phyloP scores from a whole-genome alignment of 2,797 vertebrate species.

The Sparidentex hasta region DNA sequence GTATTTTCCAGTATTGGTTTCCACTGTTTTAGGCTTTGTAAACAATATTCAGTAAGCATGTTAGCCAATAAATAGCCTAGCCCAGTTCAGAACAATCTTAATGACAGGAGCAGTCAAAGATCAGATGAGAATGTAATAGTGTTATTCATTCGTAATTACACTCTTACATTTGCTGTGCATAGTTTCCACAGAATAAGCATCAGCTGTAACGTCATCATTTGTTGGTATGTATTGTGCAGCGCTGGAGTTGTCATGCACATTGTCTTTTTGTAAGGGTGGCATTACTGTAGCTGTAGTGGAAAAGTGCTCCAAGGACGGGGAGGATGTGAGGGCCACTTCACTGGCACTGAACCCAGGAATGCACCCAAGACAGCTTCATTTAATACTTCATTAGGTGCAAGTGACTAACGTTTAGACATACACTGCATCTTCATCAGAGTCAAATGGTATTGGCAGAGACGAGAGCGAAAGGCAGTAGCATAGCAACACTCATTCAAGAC shows the following conservation, averaged over 20 bases:
- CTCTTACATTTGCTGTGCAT: no score
- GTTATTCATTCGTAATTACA: no score
- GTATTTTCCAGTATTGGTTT: neutral
- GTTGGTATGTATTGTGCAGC: neutral
- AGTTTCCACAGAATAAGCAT: no score
- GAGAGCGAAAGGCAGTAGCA: neutral
- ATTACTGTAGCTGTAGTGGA: neutral
- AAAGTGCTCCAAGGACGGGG: neutral
- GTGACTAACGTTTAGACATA: slow-evolving; percentile 2
- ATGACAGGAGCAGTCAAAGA: neutral
- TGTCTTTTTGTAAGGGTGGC: neutral
- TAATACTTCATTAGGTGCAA: slow-evolving; percentile 34
- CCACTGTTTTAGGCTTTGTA: neutral
- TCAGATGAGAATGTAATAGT: no score
- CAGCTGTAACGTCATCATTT: no score
- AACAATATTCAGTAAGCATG: neutral
- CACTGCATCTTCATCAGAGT: slow-evolving; percentile 35
- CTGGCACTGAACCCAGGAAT: neutral
- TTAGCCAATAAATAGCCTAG: no score
- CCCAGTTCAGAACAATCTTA: neutral
- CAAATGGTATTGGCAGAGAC: slow-evolving; percentile 7
- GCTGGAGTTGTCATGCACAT: neutral
- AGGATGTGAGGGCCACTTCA: slow-evolving; percentile 7
- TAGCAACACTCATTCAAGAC: slow-evolving; percentile 17
- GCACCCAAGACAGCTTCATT: slow-evolving; percentile 3